These are phyloP conservation scores for Archocentrus centrarchus DNA, from an alignment of 2,113 vertebrate genomes.

Conservation along the genomic window DNA sequence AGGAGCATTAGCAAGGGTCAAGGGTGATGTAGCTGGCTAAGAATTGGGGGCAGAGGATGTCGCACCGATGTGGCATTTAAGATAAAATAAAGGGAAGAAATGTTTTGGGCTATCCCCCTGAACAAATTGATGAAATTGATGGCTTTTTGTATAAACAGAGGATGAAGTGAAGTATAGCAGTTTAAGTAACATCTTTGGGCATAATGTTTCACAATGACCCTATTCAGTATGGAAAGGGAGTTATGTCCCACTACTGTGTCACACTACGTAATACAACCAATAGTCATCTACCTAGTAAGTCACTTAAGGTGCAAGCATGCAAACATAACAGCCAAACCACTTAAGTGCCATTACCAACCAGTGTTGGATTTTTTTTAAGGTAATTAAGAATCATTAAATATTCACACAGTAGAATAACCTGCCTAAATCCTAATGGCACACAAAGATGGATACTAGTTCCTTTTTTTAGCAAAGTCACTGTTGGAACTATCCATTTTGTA, in stretches of 20 bases:
- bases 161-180: background rate
- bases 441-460: constrained; percentile 43
- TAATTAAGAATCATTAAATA: constrained; percentile 68
- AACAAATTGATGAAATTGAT: background rate
- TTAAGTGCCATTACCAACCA: constrained; percentile 36
- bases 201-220: background rate
- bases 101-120: background rate
- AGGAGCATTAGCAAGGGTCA: constrained; percentile 64
- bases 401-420: constrained; percentile 63
- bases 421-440: constrained; percentile 37
- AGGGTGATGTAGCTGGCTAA: constrained; percentile 37
- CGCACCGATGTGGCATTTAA: constrained; percentile 28
- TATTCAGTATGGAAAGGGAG: background rate
- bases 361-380: background rate
- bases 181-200: background rate
- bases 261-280: background rate
- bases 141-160: background rate
- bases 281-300: background rate
- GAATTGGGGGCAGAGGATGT: constrained; percentile 30
- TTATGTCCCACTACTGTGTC: background rate
- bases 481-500: constrained; percentile 54
- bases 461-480: constrained; percentile 17
- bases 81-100: background rate
- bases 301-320: constrained; percentile 15
- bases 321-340: constrained; percentile 27